These are phyloP conservation scores for Silvanus unidentatus DNA, from an alignment of 2,888 invertebrate species.

Conservation along the genomic window DNA sequence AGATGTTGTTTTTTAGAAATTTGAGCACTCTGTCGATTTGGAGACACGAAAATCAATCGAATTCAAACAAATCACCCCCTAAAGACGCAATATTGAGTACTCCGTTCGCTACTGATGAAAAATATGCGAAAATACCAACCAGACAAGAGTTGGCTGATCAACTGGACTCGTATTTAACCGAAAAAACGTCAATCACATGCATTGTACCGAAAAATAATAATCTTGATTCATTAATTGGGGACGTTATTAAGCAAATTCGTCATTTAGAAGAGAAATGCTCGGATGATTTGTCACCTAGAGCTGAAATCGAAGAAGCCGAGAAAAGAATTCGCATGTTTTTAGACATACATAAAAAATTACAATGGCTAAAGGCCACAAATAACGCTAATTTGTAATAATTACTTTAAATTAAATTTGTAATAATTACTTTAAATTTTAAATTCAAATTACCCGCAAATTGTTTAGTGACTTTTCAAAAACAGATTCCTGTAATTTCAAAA, in stretches of 20 bases:
- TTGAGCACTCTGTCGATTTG: slow-evolving; percentile 50
- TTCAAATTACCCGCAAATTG: too few species aligned
- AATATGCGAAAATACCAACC: slow-evolving; percentile 51
- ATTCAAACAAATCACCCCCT: not conserved
- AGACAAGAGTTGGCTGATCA: slow-evolving; percentile 38
- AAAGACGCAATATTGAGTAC: slow-evolving; percentile 9
- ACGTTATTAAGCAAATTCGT: slow-evolving; percentile 42
- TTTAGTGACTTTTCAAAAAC: too few species aligned
- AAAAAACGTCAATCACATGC: slow-evolving; percentile 9
- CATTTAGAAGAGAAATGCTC: slow-evolving; percentile 30
- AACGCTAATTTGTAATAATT: too few species aligned
- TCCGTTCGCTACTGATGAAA: slow-evolving; percentile 53
- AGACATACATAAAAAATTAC: slow-evolving; percentile 32
- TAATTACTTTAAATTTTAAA: too few species aligned
- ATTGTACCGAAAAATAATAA: slow-evolving; percentile 36
- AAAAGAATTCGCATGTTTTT: slow-evolving; percentile 54
- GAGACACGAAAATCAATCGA: slow-evolving; percentile 42
- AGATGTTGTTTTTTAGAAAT: too few species aligned
- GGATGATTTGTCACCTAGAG: slow-evolving; percentile 47
- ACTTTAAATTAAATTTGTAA: too few species aligned
- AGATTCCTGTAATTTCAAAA: too few species aligned
- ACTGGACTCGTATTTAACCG: slow-evolving; percentile 27
- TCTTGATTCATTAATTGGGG: slow-evolving; percentile 40
- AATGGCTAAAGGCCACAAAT: not conserved
- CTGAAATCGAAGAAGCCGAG: slow-evolving; percentile 51